These are phyloP conservation scores for Peromyscus californicus DNA, from an alignment of 2,113 vertebrate genomes.

Conservation along the genomic window DNA sequence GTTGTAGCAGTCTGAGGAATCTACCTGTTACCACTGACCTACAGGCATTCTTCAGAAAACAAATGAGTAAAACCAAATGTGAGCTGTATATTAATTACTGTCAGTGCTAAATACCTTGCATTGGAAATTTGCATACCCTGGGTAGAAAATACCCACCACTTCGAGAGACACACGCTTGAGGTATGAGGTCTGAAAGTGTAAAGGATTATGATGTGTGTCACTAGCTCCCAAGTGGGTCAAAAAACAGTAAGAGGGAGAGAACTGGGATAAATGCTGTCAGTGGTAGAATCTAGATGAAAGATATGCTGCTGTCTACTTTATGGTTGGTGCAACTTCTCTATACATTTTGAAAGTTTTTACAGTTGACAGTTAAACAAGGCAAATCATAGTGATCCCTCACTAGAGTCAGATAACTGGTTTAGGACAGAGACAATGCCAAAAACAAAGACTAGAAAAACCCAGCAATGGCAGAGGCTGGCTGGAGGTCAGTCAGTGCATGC, in stretches of 20 bases:
- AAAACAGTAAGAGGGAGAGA: not conserved
- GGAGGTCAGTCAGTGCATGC: not conserved
- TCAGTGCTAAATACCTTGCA: not conserved
- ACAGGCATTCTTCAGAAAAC: conserved; percentile 69
- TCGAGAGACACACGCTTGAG: not conserved
- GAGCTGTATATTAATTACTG: not conserved
- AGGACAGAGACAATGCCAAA: conserved; percentile 22
- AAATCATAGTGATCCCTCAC: not conserved
- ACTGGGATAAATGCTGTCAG: not conserved
- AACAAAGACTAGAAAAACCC: not conserved
- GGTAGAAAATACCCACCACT: not conserved
- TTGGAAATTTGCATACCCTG: not conserved
- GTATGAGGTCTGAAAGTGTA: not conserved
- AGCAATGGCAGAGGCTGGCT: not conserved
- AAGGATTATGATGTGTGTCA: not conserved
- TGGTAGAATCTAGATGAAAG: not conserved
- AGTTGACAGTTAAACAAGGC: conserved; percentile 23
- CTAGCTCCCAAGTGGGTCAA: not conserved
- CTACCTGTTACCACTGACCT: conserved; percentile 77
- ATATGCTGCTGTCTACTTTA: not conserved
- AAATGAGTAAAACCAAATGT: conserved; percentile 67
- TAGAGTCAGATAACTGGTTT: conserved; percentile 34
- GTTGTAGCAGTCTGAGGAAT: not conserved
- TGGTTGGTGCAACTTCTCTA: not conserved
- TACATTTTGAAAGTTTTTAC: conserved; percentile 38